Evolutionary conservation across 2,797 vertebrate species (phyloP).

Genomic region (Rhincodon typus): DNA sequence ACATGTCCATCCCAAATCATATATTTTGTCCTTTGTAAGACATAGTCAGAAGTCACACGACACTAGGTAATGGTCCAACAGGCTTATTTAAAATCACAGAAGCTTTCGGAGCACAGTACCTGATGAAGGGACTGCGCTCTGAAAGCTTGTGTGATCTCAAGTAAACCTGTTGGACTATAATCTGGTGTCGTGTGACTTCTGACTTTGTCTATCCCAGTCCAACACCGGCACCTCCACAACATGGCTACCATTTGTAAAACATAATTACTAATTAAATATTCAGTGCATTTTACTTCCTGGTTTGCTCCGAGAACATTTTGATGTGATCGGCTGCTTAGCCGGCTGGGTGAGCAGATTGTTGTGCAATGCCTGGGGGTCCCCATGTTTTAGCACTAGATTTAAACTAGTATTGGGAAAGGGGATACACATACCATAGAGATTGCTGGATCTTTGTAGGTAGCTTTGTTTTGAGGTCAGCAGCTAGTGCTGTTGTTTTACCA

Average conservation of each 20-base stretch:
- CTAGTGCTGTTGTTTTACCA: neutral
- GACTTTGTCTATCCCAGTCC: too few relatives aligned
- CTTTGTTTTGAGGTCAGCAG: neutral
- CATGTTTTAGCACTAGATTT: neutral
- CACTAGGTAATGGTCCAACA: too few relatives aligned
- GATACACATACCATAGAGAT: neutral
- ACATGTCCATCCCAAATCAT: neutral
- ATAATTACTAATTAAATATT: neutral
- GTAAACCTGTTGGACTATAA: too few relatives aligned
- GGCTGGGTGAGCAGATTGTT: neutral
- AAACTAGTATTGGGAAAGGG: neutral
- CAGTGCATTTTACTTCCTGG: neutral
- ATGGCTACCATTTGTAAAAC: neutral
- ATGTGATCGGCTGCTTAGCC: neutral
- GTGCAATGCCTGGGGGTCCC: neutral
- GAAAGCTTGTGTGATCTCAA: too few relatives aligned
- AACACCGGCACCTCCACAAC: too few relatives aligned
- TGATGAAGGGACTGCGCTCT: too few relatives aligned
- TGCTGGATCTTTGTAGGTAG: neutral
- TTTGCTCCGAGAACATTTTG: neutral
- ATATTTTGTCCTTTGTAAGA: neutral
- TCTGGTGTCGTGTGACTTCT: too few relatives aligned
- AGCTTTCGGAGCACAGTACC: too few relatives aligned
- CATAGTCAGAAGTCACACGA: too few relatives aligned
- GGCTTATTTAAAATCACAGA: too few relatives aligned